phyloP scores from a whole-genome alignment of 2,797 vertebrate genomes.

The Netta rufina region DNA sequence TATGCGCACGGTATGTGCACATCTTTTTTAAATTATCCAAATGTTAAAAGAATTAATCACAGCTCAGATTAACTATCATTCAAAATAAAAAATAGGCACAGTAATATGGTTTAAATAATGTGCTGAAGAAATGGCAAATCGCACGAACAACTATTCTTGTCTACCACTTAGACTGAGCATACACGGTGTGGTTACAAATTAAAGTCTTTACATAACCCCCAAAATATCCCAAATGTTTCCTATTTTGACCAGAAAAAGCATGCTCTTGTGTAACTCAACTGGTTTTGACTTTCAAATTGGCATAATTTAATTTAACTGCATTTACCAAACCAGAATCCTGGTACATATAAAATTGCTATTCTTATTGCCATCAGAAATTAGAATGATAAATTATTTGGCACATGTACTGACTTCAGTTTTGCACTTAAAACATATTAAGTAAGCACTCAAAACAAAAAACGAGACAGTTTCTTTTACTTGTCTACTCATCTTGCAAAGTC shows the following conservation, averaged over 20 bases:
- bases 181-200: conserved; percentile 64
- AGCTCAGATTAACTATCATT: conserved; percentile 29
- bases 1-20: not conserved
- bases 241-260: conserved; percentile 66
- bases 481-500: not conserved
- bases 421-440: not conserved
- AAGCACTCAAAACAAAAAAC: not conserved
- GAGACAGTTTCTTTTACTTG: not conserved
- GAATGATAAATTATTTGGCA: conserved; percentile 54
- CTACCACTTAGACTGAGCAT: conserved; percentile 36
- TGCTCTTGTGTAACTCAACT: conserved; percentile 48
- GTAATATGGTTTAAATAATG: conserved; percentile 50
- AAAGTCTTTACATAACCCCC: conserved; percentile 71
- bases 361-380: conserved; percentile 54
- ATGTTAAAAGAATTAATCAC: conserved; percentile 38
- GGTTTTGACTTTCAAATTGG: conserved; percentile 69
- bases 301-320: conserved; percentile 59
- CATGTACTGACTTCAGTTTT: not conserved
- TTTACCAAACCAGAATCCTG: conserved; percentile 54
- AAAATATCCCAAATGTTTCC: conserved; percentile 73
- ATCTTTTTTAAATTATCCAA: not conserved
- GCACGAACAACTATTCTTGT: conserved; percentile 3
- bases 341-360: conserved; percentile 33
- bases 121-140: conserved; percentile 50
- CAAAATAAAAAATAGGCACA: not conserved